Conservation (phyloP, 2,797 vertebrate genomes). For the Cottoperca gobio region DNA sequence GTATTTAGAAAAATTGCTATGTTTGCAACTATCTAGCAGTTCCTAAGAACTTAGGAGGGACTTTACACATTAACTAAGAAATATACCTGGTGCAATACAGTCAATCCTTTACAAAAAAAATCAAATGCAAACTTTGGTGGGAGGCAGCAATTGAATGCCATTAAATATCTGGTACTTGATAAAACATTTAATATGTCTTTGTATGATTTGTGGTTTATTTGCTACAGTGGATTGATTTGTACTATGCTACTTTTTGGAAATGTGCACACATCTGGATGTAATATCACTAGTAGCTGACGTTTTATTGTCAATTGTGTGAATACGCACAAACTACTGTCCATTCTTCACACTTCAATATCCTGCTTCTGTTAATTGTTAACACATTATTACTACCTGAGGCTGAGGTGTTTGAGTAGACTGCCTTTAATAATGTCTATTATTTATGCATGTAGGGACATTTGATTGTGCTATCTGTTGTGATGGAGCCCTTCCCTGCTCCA, state of each 20-base stretch:
- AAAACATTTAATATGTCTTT: background rate
- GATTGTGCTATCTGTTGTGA: background rate
- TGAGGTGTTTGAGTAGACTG: background rate
- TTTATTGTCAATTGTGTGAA: background rate
- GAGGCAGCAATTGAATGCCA: background rate
- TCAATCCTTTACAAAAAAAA: background rate
- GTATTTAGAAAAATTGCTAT: too few species aligned
- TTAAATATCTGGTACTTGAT: background rate
- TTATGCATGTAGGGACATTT: constrained; percentile 10
- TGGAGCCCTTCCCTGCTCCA: background rate
- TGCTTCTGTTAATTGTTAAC: background rate
- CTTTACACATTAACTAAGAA: background rate
- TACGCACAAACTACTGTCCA: background rate
- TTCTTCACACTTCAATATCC: background rate
- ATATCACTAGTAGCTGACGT: background rate
- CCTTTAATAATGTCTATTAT: constrained; percentile 2
- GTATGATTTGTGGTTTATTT: background rate
- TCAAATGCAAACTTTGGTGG: background rate
- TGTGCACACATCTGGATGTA: background rate
- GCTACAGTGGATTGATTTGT: background rate
- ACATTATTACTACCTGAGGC: background rate
- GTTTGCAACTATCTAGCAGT: too few species aligned
- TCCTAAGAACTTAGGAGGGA: too few species aligned
- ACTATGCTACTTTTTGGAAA: background rate
- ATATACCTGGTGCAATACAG: background rate